Evolutionary conservation across 2,797 vertebrate genomes (phyloP).

Genomic region (Vespertilio murinus): DNA sequence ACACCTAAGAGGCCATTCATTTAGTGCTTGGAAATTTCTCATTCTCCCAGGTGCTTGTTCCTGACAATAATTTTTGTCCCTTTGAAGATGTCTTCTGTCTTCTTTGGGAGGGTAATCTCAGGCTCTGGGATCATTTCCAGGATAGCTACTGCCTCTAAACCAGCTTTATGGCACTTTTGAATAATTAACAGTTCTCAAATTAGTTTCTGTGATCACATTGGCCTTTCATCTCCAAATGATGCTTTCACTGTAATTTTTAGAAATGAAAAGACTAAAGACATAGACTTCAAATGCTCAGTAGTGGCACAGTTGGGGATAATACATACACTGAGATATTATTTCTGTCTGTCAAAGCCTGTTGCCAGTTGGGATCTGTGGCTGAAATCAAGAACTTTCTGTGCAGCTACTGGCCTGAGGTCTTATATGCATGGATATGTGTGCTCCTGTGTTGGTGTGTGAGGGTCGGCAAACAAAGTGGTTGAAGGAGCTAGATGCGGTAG

Average conservation of each 20-base stretch:
- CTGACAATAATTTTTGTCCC: neutral
- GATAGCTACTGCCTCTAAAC: constrained; percentile 43
- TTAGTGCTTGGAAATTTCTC: constrained; percentile 11
- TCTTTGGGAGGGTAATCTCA: neutral
- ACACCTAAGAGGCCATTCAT: neutral
- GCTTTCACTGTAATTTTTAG: constrained; percentile 66
- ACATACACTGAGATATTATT: neutral
- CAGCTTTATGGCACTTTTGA: constrained; percentile 68
- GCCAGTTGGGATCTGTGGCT: neutral
- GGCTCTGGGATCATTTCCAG: constrained; percentile 35
- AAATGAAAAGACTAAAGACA: constrained; percentile 62
- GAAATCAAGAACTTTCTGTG: neutral
- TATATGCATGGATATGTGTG: neutral
- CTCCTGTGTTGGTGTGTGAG: neutral
- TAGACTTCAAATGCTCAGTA: constrained; percentile 38
- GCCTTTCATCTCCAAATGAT: constrained; percentile 74
- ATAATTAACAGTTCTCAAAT: constrained; percentile 81
- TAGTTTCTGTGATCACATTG: constrained; percentile 79
- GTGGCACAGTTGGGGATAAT: neutral
- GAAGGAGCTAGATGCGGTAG: neutral
- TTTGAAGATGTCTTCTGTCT: neutral
- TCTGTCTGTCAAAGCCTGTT: neutral
- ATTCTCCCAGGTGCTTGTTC: neutral
- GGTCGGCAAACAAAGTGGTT: neutral
- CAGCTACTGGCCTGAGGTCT: neutral